Conservation (phyloP, 2,888 invertebrate genomes). For the Epinotia bilunana region DNA sequence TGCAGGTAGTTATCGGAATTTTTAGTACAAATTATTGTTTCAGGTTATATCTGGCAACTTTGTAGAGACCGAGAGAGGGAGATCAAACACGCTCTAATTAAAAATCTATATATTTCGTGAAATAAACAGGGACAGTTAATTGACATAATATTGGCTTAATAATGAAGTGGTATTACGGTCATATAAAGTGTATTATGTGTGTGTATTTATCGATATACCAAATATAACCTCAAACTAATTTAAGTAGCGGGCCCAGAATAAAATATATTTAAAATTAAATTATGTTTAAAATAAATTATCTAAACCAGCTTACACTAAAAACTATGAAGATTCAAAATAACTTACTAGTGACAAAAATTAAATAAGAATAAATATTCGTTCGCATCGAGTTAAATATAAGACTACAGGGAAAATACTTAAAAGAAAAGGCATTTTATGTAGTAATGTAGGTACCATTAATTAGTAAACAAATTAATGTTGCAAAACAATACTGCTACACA, state of each 20-base stretch:
- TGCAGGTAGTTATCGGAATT: conserved; percentile 23
- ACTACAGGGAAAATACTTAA: conserved; percentile 16
- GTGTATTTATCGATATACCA: conserved; percentile 7
- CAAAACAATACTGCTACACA: conserved; percentile 7
- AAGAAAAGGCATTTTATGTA: conserved; percentile 3
- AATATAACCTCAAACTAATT: conserved; percentile 30
- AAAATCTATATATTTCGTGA: not conserved
- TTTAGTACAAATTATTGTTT: conserved; percentile 19
- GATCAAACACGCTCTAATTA: not conserved
- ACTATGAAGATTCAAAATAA: conserved; percentile 44
- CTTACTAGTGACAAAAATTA: conserved; percentile 37
- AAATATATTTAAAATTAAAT: conserved; percentile 31
- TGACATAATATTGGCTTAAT: too few species aligned
- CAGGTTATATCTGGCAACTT: conserved; percentile 13
- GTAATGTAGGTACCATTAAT: not conserved
- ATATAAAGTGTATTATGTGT: not conserved
- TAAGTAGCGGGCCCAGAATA: conserved; percentile 41
- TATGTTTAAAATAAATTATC: conserved; percentile 42
- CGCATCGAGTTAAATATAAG: conserved; percentile 19
- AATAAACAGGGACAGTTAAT: not conserved
- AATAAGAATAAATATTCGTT: conserved; percentile 43
- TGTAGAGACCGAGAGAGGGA: not conserved
- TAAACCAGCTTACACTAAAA: conserved; percentile 41
- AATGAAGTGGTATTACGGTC: not conserved
- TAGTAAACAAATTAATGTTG: not conserved